Evolutionary conservation across 2,113 vertebrate species (phyloP).

Genomic region (Amazona vittata): DNA sequence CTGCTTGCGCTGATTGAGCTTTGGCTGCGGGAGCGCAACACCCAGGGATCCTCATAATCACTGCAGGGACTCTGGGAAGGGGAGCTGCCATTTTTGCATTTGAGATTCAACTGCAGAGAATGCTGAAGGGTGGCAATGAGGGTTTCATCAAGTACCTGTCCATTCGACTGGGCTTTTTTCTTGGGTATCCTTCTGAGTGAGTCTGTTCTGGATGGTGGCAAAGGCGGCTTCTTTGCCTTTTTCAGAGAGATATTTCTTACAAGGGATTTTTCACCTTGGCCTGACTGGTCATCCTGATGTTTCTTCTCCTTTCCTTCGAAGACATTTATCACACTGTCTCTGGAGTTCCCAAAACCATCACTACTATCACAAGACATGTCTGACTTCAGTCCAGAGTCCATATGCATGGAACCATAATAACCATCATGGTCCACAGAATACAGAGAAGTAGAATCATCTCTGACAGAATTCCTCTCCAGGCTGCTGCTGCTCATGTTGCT

Average conservation of each 20-base stretch:
- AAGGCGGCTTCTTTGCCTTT: conserved; percentile 91
- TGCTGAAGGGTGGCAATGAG: conserved; percentile 92
- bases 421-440: conserved; percentile 87
- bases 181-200: conserved; percentile 86
- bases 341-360: conserved; percentile 78
- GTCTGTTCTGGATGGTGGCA: conserved; percentile 91
- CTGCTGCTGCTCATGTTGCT: conserved; percentile 87
- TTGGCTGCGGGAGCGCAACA: conserved; percentile 89
- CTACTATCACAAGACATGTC: conserved; percentile 65
- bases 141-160: conserved; percentile 86
- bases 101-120: conserved; percentile 87
- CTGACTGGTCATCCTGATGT: conserved; percentile 72
- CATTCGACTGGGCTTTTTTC: conserved; percentile 77
- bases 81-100: conserved; percentile 82
- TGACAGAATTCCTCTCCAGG: conserved; percentile 81
- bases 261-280: conserved; percentile 82
- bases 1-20: conserved; percentile 88
- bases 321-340: conserved; percentile 83
- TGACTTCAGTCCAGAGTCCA: conserved; percentile 79
- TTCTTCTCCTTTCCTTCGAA: conserved; percentile 83
- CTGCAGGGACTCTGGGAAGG: conserved; percentile 93
- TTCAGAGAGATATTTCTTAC: conserved; percentile 91
- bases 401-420: conserved; percentile 82
- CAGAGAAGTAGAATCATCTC: conserved; percentile 84
- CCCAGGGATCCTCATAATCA: conserved; percentile 94